phyloP scores from a whole-genome alignment of 2,797 vertebrate genomes.

The Discoglossus pictus region DNA sequence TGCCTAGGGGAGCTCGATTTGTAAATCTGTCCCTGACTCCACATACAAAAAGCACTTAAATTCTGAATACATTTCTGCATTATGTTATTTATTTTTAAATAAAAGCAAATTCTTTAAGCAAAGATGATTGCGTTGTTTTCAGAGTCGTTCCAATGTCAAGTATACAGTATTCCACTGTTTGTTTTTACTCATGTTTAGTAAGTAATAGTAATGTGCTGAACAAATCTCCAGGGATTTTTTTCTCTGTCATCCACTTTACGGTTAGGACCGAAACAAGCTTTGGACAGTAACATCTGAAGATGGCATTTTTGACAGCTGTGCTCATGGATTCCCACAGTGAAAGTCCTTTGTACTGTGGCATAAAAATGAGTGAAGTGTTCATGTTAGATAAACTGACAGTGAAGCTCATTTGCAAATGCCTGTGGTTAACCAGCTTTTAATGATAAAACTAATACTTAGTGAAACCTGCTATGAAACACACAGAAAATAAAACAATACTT shows the following conservation, averaged over 20 bases:
- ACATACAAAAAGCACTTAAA: too few species aligned
- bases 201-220: slow-evolving; percentile 30
- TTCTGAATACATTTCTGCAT: too few species aligned
- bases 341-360: slow-evolving; percentile 47
- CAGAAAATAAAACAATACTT: slow-evolving; percentile 29
- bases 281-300: slow-evolving; percentile 43
- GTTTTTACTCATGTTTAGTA: slow-evolving; percentile 40
- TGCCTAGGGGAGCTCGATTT: too few species aligned
- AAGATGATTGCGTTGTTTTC: neutral
- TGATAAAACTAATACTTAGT: slow-evolving; percentile 58
- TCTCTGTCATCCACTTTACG: slow-evolving; percentile 4
- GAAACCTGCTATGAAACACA: slow-evolving; percentile 51
- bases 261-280: slow-evolving; percentile 19
- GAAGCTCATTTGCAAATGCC: slow-evolving; percentile 59
- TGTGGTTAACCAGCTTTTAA: slow-evolving; percentile 61
- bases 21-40: too few species aligned
- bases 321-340: slow-evolving; percentile 51
- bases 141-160: neutral
- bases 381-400: slow-evolving; percentile 57
- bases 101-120: neutral
- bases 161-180: slow-evolving; percentile 6
- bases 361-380: slow-evolving; percentile 56
- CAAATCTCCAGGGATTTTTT: slow-evolving; percentile 36
- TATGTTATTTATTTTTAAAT: neutral
- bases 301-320: slow-evolving; percentile 57